Percentiles rank a stretch among this genome's conserved stretches.
These are phyloP conservation scores for Sebastes paucispinis DNA, from an alignment of 2,797 vertebrate genomes.

Conservation along the genomic window DNA sequence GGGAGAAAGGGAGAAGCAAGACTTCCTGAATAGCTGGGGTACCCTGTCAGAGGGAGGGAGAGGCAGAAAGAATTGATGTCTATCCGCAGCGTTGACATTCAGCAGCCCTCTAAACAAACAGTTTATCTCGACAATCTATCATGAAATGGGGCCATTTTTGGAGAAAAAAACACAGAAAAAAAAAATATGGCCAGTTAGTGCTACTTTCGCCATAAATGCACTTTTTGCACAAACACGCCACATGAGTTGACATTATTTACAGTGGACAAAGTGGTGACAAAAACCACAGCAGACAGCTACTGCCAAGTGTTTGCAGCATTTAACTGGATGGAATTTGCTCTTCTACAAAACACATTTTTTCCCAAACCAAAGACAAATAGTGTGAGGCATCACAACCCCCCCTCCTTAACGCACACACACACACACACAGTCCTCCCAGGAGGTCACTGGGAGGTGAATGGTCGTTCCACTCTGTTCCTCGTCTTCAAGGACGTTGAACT, in stretches of 20 bases:
- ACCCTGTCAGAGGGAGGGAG: slow-evolving; percentile 84
- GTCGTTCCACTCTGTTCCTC: slow-evolving; percentile 75
- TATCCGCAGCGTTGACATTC: slow-evolving; percentile 68
- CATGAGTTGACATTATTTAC: slow-evolving; percentile 79
- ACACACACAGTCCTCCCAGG: slow-evolving; percentile 56
- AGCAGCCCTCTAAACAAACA: slow-evolving; percentile 78
- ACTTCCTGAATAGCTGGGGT: slow-evolving; percentile 96
- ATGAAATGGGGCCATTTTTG: slow-evolving; percentile 57
- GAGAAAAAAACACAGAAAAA: slow-evolving; percentile 24
- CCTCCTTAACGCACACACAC: not conserved
- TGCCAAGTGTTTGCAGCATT: slow-evolving; percentile 71
- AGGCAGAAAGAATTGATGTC: slow-evolving; percentile 69
- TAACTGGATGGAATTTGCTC: slow-evolving; percentile 69
- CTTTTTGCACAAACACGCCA: slow-evolving; percentile 71
- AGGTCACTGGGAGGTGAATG: slow-evolving; percentile 78
- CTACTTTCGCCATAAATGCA: slow-evolving; percentile 71
- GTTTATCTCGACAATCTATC: slow-evolving; percentile 73
- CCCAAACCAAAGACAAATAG: slow-evolving; percentile 72
- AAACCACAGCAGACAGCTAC: slow-evolving; percentile 70
- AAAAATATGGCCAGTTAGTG: slow-evolving; percentile 54
- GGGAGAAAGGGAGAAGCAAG: slow-evolving; percentile 96
- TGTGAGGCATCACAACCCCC: slow-evolving; percentile 31
- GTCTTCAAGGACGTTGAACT: slow-evolving; percentile 81
- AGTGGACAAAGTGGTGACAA: slow-evolving; percentile 76
- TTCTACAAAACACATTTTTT: slow-evolving; percentile 68